Evolutionary conservation across 2,888 invertebrate species (phyloP), one percentile per base, ranked within the genome.

Genomic region (Vesta saturnalis): DNA sequence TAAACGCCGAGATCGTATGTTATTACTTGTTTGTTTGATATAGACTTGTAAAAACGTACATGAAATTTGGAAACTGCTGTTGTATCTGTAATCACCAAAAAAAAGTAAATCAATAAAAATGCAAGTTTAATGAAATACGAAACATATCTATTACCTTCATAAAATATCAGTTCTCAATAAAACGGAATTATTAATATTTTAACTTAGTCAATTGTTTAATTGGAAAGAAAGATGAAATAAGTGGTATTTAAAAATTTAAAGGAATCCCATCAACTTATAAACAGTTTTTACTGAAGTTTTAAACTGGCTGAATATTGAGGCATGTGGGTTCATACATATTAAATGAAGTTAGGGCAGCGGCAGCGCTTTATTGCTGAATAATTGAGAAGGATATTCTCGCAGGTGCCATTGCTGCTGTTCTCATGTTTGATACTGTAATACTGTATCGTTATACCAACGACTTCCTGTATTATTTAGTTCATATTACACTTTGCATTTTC

Each of bases 311-410:
- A 70, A 70, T 62, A 79, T 80, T 80, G 79, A 78, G 77, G 77
- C 79, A 77, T 79, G 79, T 73, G 78, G 80, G 78, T 80, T 82
- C 80, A 83, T 83, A 81, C 83, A 83, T 83, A 82, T 83, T 83
- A 81, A 81, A 83, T 83, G 81, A 80, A 77, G 80, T 80, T 79
- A 76, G 80, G 79, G 79, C 78, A 77, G 79, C 78, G 78, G 81
- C 80, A 80, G 77, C 81, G 82, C 82, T 83, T 81, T 81, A 79
- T 78, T 77, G 75, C 72, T 83, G 78, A 81, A 83, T 83, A 80
- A 83, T 83, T 82, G 77, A 83, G 72, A 62, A 73, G 78, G 75
- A 77, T 82, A 82, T 82, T 79, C 83, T 83, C 83, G 74, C 80
- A 81, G 82, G 83, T 82, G 81, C 81, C 79, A 81, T 82, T 80